phyloP scores from a whole-genome alignment of 1,140 invertebrate genomes.

The Pinna nobilis region DNA sequence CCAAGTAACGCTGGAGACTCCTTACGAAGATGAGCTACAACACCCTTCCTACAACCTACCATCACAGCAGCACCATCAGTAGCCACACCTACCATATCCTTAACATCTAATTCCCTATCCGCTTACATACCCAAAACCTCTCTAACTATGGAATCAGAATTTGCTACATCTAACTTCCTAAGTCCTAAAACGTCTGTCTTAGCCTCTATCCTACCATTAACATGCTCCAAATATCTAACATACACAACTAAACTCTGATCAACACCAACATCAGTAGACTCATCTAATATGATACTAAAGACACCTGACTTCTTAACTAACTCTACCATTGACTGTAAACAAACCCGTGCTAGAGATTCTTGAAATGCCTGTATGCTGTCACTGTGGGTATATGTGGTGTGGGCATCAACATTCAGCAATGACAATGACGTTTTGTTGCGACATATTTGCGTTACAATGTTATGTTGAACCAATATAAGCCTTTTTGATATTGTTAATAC shows the following conservation, averaged over 20 bases:
- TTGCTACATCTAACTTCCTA: slow-evolving; percentile 1
- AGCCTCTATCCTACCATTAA: neutral
- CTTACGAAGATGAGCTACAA: slow-evolving; percentile 20
- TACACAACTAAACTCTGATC: neutral
- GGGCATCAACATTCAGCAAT: too few species aligned
- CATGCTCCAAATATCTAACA: neutral
- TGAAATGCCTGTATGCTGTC: too few species aligned
- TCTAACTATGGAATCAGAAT: slow-evolving; percentile 12
- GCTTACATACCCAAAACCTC: neutral
- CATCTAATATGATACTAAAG: too few species aligned
- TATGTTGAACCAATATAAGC: too few species aligned
- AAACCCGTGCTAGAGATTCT: too few species aligned
- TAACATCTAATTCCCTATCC: neutral
- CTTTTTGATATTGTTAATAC: too few species aligned
- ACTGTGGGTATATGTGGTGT: too few species aligned
- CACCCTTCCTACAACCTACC: slow-evolving; percentile 29
- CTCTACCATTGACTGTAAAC: too few species aligned
- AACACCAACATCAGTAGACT: neutral
- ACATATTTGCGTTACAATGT: too few species aligned
- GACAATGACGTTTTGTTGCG: too few species aligned
- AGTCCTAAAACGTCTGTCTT: slow-evolving; percentile 19
- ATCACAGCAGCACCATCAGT: slow-evolving; percentile 4
- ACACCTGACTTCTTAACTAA: too few species aligned
- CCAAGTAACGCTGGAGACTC: neutral
- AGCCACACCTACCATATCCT: slow-evolving; percentile 17